Evolutionary conservation across 1,140 invertebrate species (phyloP), one percentile per base, ranked within the genome.

Genomic region (Drosophila lacertosa): DNA sequence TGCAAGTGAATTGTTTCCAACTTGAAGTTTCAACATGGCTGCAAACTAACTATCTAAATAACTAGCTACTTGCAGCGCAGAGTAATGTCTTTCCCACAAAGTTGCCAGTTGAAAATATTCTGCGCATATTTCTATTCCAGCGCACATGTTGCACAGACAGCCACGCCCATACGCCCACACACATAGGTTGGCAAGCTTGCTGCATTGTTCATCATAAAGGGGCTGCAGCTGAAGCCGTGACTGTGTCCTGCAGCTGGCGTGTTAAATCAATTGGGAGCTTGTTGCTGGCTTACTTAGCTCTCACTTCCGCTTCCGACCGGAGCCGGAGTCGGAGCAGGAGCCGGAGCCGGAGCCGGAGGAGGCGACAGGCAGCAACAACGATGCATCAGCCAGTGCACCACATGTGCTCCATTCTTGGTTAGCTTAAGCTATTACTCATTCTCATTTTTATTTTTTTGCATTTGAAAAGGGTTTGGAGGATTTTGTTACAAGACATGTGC

Each of bases 191-290:
- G 29, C 6, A 16, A 37, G 16, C 48, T 65, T 35, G 50, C 64
- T 73, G 73, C 74, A 81, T 82, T 82, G 79, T 83, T 74, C 70
- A 67, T 57, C 60, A 50, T 32, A 16, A 29, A 24, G 18, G 18
- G 10, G 22, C 29, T 51, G 22, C 22, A 44, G 55, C 37, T 42
- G 39, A 26, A 50, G 55, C 29, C 16, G 60, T 37, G 35, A 15
- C 35, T 18, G 62, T 18, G 62, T 18, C 13, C 39, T 44, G 65
- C 54, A 50, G 55, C 66, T 64, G 55, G 55, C 55, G 81, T 86
- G 81, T 84, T 84, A 84, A 84, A 84, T 84, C 81, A 84, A 84
- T 84, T 86, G 81, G 81, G 81, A 84, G 81, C 81, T 84, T 81
- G 77, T 77, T 84, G 77, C 73, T 77, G 80, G 73, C 67, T 63